These are phyloP conservation scores for Cydia splendana DNA, from an alignment of 1,140 invertebrate species.

Conservation along the genomic window DNA sequence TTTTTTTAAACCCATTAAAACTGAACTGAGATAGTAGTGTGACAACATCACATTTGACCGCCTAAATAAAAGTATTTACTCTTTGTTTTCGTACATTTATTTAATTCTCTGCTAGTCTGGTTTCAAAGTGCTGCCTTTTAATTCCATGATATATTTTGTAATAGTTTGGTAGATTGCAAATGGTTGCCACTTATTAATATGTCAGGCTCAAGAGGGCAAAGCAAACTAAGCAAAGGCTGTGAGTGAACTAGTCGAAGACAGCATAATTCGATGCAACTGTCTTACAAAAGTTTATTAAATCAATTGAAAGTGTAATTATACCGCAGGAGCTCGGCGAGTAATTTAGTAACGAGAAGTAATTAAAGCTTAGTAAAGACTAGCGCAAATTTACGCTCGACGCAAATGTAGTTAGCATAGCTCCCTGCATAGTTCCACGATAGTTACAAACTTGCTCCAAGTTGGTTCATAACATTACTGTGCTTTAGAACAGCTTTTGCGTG, in stretches of 20 bases:
- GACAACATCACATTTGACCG: conserved; percentile 21
- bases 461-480: conserved; percentile 19
- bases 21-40: conserved; percentile 38
- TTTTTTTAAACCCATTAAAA: conserved; percentile 56
- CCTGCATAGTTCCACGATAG: conserved; percentile 45
- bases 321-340: conserved; percentile 44
- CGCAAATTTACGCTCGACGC: conserved; percentile 57
- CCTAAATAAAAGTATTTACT: neutral
- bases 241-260: conserved; percentile 14
- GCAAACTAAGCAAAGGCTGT: neutral
- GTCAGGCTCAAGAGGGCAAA: neutral
- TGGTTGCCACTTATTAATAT: neutral
- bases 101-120: too few relatives aligned
- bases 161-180: neutral
- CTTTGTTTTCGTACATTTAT: neutral
- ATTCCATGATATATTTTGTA: neutral
- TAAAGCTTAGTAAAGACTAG: conserved; percentile 47
- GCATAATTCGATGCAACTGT: conserved; percentile 41
- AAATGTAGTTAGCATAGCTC: conserved; percentile 48
- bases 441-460: conserved; percentile 21
- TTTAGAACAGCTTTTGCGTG: conserved; percentile 23
- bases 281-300: conserved; percentile 44
- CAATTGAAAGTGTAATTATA: conserved; percentile 46
- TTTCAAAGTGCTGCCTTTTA: neutral
- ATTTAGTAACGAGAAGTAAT: conserved; percentile 59